Conservation (phyloP, 2,797 vertebrate genomes). For the Acridotheres tristis region DNA sequence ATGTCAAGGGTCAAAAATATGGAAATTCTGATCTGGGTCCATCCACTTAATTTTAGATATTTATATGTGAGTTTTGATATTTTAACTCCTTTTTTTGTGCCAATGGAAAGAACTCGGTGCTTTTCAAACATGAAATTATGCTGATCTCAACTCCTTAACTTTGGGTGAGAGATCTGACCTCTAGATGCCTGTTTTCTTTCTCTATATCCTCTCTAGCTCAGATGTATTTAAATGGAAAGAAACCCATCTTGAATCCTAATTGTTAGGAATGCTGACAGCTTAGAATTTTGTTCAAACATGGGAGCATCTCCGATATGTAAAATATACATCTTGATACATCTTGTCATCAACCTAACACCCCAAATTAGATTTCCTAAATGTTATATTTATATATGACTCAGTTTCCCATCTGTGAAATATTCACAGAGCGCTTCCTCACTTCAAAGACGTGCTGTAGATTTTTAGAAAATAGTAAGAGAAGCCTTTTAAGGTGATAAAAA, state of each 20-base stretch:
- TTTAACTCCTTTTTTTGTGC: not conserved
- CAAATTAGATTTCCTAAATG: conserved; percentile 51
- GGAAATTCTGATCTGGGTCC: not conserved
- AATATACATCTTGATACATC: not conserved
- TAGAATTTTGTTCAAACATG: not conserved
- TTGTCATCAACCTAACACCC: conserved; percentile 6
- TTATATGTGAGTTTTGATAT: not conserved
- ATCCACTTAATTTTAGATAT: not conserved
- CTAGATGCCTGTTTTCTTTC: not conserved
- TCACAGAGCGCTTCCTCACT: conserved; percentile 36
- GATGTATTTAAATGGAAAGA: not conserved
- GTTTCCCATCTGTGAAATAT: conserved; percentile 55
- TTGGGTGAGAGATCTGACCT: not conserved
- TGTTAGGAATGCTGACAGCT: not conserved
- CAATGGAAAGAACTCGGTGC: rapidly evolving
- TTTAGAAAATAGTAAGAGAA: conserved; percentile 45
- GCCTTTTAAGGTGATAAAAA: conserved; percentile 37
- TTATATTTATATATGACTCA: conserved; percentile 60
- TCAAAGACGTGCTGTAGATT: conserved; percentile 4
- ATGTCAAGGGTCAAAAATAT: not conserved
- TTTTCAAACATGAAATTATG: not conserved
- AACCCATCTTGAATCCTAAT: not conserved
- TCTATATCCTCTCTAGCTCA: not conserved
- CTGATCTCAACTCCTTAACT: not conserved
- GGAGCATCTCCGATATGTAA: not conserved